Base-by-base conservation (phyloP, 2,888 invertebrate genomes). In the Cheilosia variabilis region DNA sequence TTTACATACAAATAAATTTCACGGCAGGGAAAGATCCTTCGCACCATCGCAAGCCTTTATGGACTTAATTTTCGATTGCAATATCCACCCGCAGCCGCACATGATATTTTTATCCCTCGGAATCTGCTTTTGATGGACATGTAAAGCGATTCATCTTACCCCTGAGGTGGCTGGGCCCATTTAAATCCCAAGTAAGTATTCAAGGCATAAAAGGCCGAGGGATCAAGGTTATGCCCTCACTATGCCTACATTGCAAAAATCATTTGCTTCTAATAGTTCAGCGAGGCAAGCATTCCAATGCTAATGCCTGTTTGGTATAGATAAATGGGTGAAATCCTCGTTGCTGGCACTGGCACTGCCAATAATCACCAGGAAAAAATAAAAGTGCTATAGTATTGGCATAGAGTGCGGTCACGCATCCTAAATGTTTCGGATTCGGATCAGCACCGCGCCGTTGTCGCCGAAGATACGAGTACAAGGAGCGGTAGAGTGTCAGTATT, bases 1-100 rank as follows among this genome's bases (percentile, higher is more conserved):
- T 72, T 62, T 62, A 19, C 41, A 72, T 72, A 72, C 27, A 47
- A 52, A 31, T 60, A 60, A 71, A 71, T 60, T 50, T 50, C 41
- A 52, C 37, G 37, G 47, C 41, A 60, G 9, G 17, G 19, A 47
- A 47, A 47, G 9, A 10, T 6, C 4, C 17, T n/a, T 13, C 43
- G 43, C 45, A 47, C 5, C 27, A 22, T 10, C 10, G 37, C 37
- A 37, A 13, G 13, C 37, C 37, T 37, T 37, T 37, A 13, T 37
- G 37, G 37, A 69, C 19, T 58, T 58, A 15, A 50, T 22, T 50
- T 58, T 22, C 10, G 9, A 5, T 27, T 53, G 4, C 4, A 34
- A 41, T 52, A 53, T 31, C 66, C 9, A 41, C 10, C 43, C 55
- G 55, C 55, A 13, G 57, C 41, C 24, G 34, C 10, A 27, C 41